Percentiles rank a stretch among this genome's conserved stretches.
These are phyloP conservation scores for Haemorhous mexicanus DNA, from an alignment of 2,113 vertebrate genomes.

Conservation along the genomic window DNA sequence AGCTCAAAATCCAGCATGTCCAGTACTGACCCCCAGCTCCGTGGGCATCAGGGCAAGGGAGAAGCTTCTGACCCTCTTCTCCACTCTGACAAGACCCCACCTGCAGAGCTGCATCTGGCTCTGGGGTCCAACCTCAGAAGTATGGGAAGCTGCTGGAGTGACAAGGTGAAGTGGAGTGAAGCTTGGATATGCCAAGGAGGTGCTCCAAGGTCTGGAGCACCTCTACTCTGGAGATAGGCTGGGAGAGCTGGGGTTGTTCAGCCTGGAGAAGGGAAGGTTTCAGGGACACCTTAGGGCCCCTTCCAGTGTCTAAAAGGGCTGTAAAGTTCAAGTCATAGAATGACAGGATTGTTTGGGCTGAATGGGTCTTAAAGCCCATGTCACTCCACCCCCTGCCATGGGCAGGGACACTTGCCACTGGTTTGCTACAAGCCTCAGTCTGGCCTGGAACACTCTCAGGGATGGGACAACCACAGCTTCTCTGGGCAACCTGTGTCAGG, in stretches of 20 bases:
- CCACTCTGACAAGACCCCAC: background rate
- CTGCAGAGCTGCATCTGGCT: background rate
- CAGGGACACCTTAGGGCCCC: background rate
- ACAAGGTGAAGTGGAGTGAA: background rate
- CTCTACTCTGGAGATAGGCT: background rate
- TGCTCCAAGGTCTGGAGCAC: background rate
- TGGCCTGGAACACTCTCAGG: background rate
- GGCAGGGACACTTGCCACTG: background rate
- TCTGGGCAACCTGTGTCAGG: background rate
- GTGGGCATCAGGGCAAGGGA: background rate
- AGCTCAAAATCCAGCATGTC: background rate
- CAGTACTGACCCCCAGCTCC: background rate
- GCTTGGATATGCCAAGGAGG: fast-evolving
- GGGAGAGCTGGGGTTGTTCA: background rate
- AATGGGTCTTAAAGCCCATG: background rate
- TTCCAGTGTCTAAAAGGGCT: background rate
- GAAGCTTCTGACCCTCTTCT: background rate
- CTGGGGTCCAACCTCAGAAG: background rate
- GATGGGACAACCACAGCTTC: background rate
- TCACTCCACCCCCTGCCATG: background rate
- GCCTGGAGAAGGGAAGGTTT: background rate
- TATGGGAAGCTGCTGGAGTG: background rate
- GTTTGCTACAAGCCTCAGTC: background rate
- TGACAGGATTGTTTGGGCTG: background rate
- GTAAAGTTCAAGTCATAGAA: background rate